A percentile compares a stretch with the other conserved stretches of the same genome.
phyloP scores from a whole-genome alignment of 2,113 vertebrate genomes.

The Myiozetetes cayanensis region DNA sequence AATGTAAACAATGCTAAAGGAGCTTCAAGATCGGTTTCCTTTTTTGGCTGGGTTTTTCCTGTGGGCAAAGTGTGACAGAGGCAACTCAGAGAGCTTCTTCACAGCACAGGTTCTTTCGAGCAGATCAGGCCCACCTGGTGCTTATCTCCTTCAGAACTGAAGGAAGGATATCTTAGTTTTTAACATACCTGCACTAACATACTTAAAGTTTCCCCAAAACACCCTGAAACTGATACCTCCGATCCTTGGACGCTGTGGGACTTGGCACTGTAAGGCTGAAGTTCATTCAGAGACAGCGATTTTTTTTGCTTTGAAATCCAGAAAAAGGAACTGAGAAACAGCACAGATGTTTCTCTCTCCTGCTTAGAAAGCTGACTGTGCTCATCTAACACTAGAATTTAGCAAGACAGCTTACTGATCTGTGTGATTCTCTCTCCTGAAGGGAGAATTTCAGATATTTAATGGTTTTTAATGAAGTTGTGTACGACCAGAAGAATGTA shows the following conservation, averaged over 20 bases:
- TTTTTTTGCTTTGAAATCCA: not conserved
- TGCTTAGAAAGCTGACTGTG: not conserved
- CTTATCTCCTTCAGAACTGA: not conserved
- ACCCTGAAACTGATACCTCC: not conserved
- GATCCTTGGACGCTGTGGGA: not conserved
- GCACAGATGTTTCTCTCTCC: not conserved
- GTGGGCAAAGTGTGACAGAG: not conserved
- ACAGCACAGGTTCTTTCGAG: not conserved
- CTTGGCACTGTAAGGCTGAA: not conserved
- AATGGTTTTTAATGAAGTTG: not conserved
- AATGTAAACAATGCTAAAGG: not conserved
- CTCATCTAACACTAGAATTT: not conserved
- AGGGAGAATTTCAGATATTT: not conserved
- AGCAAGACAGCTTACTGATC: not conserved
- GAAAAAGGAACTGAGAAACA: not conserved
- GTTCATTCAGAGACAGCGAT: not conserved
- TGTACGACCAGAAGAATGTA: not conserved
- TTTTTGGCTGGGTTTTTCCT: not conserved
- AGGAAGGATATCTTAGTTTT: not conserved
- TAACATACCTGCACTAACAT: not conserved
- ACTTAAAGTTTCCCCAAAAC: not conserved
- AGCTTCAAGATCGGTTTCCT: not conserved
- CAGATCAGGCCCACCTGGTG: not conserved
- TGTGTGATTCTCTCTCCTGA: not conserved
- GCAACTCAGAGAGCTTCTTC: not conserved